Evolutionary conservation across 2,888 invertebrate species (phyloP).

Genomic region (Cactoblastis cactorum): DNA sequence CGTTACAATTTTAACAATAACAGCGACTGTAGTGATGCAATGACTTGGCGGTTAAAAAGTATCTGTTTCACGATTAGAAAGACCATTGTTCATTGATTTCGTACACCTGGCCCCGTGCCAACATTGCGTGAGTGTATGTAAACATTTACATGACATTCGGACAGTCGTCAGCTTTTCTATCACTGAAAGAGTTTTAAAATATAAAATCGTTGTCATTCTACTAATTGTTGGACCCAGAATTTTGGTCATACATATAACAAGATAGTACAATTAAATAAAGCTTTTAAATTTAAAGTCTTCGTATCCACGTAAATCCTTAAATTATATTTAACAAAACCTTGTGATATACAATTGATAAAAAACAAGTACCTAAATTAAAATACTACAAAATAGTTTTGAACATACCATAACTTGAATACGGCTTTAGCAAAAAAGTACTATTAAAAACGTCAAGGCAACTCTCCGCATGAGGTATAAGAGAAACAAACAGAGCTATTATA

Average conservation of each 20-base stretch:
- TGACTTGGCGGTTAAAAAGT: constrained; percentile 48
- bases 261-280: no score
- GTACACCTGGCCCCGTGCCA: constrained; percentile 21
- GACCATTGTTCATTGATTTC: constrained; percentile 55
- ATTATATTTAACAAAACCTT: no score
- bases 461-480: neutral
- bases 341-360: neutral
- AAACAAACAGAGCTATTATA: neutral
- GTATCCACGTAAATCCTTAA: no score
- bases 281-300: no score
- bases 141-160: constrained; percentile 7
- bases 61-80: constrained; percentile 54
- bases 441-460: neutral
- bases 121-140: constrained; percentile 4
- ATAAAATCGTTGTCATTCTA: neutral
- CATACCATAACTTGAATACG: neutral
- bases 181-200: neutral
- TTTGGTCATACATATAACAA: no score
- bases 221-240: no score
- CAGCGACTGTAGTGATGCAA: constrained; percentile 42
- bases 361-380: no score
- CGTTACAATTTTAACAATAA: constrained; percentile 43
- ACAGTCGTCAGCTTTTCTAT: neutral
- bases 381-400: neutral
- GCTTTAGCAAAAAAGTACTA: neutral